Evolutionary conservation across 2,797 vertebrate species (phyloP), one percentile per base, ranked within the genome.

Genomic region (Pseudotriccus pelzelni): DNA sequence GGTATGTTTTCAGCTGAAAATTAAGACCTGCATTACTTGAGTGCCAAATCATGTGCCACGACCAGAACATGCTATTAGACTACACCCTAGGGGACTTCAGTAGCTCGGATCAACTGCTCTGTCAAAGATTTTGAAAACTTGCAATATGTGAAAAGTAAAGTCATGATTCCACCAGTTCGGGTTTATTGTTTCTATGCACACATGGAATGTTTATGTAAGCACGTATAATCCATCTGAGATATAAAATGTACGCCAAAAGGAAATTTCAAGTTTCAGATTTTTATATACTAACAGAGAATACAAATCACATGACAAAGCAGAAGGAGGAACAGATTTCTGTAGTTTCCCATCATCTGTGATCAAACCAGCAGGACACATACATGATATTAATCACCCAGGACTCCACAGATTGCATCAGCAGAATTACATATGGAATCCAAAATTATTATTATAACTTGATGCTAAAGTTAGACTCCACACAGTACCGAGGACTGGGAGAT

Each of bases 281-380:
- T 87, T 84, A 72, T 50, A 32, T 75, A 73, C n/a, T 81, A 87
- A 92, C 6, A 11, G 83, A 87, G 49, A 87, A 58, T 32, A 87
- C 4, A 50, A 66, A 70, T 89, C 78, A 75, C 53, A 83, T 43
- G 63, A 89, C 10, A 19, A 78, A 96, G 83, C 89, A 96, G 90
- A 96, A 95, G 93, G 93, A 91, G 9, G 43, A 94, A 94, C 93
- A 95, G 87, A 95, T 91, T 95, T 91, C 79, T 93, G 85, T 21
- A 92, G 60, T 34, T 64, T 87, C 79, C 82, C 41, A 75, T 96
- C 82, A 89, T 87, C 91, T 96, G 94, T 72, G 82, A 96, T 83
- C 2, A 36, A 84, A 89, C 62, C 69, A 95, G 16, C 25, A 50
- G 59, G 53, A 87, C 3, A 21, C 19, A 44, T 85, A 75, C 21